Evolutionary conservation across 2,888 invertebrate genomes (phyloP), one percentile per base, ranked within the genome.

Genomic region (Polymixis flavicincta): DNA sequence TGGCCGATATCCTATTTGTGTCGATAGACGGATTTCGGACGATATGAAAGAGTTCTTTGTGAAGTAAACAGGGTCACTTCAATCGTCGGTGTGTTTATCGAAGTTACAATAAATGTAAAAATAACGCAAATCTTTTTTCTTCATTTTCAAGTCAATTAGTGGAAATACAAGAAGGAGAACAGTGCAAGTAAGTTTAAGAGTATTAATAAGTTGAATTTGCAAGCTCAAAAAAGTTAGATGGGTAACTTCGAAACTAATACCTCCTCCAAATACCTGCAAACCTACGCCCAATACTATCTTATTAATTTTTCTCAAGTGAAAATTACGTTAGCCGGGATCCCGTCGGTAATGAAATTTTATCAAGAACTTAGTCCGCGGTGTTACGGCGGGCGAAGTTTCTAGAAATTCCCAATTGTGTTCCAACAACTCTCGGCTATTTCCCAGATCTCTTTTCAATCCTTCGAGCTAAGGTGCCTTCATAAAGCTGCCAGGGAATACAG

Each of bases 271-370:
- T 14, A 48, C 14, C 28, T 54, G 2, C 2, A 32, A 17, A 42
- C n/a, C 50, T 42, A 4, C 67, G 17, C 37, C 55, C 42, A 67
- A 52, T 67, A 63, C 59, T n/a, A 50, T 55, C 55, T 72, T 76
- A 80, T 68, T 66, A 80, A 61, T 80, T 78, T 73, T 74, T 78
- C 68, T 60, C 71, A 37, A 67, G 67, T 71, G 63, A 45, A 84
- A 84, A 80, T 78, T 74, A 52, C 73, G 69, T 57, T 60, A 57
- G 54, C 48, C 55, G 50, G 74, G 63, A 64, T 76, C 79, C 71
- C 63, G 63, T 52, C 50, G 77, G 70, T 86, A 84, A 83, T 88
- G 76, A 84, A 85, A 87, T 88, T 88, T 84, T 82, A 87, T 86
- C 66, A 80, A 75, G 69, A 88, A 88, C 85, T 89, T 78, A 22